Conservation (phyloP, 2,113 vertebrate genomes). For the Corythaeola cristata region DNA sequence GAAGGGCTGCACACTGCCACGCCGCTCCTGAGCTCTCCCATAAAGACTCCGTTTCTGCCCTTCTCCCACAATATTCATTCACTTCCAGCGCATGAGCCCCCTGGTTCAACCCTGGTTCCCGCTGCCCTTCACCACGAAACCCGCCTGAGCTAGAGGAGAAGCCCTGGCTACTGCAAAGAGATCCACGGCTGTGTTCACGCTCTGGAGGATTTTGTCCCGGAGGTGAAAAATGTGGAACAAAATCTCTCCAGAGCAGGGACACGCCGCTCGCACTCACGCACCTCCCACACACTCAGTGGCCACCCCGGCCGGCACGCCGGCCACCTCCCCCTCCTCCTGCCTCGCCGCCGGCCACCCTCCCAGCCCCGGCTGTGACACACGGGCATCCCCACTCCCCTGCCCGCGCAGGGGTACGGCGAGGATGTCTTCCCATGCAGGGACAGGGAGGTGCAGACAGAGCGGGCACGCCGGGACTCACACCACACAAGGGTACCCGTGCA, state of each 20-base stretch:
- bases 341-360: background rate
- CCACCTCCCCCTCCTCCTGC: background rate
- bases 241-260: constrained; percentile 74
- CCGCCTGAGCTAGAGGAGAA: background rate
- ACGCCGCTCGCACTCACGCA: constrained; percentile 36
- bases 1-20: background rate
- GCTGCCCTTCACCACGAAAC: background rate
- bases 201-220: constrained; percentile 73
- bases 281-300: background rate
- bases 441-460: constrained; percentile 16
- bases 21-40: background rate
- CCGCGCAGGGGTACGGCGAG: background rate
- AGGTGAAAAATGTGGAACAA: constrained; percentile 62
- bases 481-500: background rate
- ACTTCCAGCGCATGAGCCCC: background rate
- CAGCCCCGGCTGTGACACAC: background rate
- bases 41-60: background rate
- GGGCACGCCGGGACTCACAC: constrained; percentile 25
- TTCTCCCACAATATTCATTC: background rate
- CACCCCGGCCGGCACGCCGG: background rate
- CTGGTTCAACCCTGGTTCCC: background rate
- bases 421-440: constrained; percentile 40
- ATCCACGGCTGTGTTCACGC: constrained; percentile 29
- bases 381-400: background rate
- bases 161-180: background rate